phyloP scores from a whole-genome alignment of 2,797 vertebrate species.

The Echeneis naucrates region DNA sequence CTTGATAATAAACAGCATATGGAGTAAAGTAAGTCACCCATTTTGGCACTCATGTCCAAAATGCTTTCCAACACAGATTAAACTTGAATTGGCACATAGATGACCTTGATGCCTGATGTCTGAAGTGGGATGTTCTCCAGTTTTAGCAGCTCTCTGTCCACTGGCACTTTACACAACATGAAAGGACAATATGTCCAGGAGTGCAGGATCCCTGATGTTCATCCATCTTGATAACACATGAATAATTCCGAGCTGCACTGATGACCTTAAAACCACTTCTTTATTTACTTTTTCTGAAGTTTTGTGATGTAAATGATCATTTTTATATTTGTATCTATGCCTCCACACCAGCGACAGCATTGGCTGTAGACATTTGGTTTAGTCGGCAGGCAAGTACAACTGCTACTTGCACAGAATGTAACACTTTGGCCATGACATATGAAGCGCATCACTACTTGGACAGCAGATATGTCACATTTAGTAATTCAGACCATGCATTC shows the following conservation, averaged over 20 bases:
- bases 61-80: constrained; percentile 36
- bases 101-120: constrained; percentile 32
- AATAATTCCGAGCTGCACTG: constrained; percentile 36
- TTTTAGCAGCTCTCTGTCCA: constrained; percentile 49
- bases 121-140: constrained; percentile 46
- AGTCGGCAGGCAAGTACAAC: background rate
- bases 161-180: constrained; percentile 43
- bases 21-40: constrained; percentile 9
- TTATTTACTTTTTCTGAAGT: background rate
- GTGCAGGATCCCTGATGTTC: constrained; percentile 12
- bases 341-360: background rate
- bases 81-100: constrained; percentile 51
- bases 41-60: constrained; percentile 40
- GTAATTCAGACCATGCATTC: background rate
- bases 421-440: background rate
- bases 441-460: background rate
- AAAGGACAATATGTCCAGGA: constrained; percentile 46
- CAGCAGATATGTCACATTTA: background rate
- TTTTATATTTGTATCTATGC: background rate
- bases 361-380: background rate
- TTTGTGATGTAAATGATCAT: background rate
- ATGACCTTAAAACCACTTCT: background rate
- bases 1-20: constrained; percentile 19
- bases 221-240: constrained; percentile 20
- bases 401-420: background rate